Conservation (phyloP, 2,888 invertebrate species). For the Willowsia nigromaculata region DNA sequence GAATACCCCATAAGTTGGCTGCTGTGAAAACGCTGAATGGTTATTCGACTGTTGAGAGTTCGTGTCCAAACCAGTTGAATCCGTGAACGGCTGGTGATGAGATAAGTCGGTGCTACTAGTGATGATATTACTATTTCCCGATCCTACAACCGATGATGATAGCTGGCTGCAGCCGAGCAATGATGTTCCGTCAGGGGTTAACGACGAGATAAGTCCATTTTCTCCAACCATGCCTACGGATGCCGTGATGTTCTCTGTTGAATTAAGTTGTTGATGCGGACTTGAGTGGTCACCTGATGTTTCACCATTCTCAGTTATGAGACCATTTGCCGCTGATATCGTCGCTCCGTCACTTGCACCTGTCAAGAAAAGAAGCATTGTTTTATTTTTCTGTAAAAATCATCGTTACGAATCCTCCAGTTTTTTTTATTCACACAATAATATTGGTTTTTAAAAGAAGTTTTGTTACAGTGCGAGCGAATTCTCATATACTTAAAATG, state of each 20-base stretch:
- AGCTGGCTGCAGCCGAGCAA: slow-evolving; percentile 34
- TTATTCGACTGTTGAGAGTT: slow-evolving; percentile 71
- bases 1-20: slow-evolving; percentile 73
- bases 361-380: not conserved
- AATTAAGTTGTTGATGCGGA: slow-evolving; percentile 70
- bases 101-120: slow-evolving; percentile 69
- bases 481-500: slow-evolving; percentile 58
- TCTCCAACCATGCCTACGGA: slow-evolving; percentile 64
- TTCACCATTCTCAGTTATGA: slow-evolving; percentile 73
- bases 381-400: not conserved
- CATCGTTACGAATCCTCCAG: not conserved
- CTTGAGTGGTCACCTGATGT: slow-evolving; percentile 73
- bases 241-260: slow-evolving; percentile 52
- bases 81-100: slow-evolving; percentile 74
- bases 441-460: too few relatives aligned
- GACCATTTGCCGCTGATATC: slow-evolving; percentile 76
- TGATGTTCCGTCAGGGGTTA: slow-evolving; percentile 65
- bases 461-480: slow-evolving; percentile 71
- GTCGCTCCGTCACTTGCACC: slow-evolving; percentile 72
- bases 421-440: not conserved
- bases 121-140: slow-evolving; percentile 68
- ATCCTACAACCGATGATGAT: slow-evolving; percentile 28
- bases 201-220: slow-evolving; percentile 74
- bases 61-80: slow-evolving; percentile 59
- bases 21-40: slow-evolving; percentile 68